These are phyloP conservation scores for Bilobella aurantiaca DNA, from an alignment of 1,140 invertebrate species.

Conservation along the genomic window DNA sequence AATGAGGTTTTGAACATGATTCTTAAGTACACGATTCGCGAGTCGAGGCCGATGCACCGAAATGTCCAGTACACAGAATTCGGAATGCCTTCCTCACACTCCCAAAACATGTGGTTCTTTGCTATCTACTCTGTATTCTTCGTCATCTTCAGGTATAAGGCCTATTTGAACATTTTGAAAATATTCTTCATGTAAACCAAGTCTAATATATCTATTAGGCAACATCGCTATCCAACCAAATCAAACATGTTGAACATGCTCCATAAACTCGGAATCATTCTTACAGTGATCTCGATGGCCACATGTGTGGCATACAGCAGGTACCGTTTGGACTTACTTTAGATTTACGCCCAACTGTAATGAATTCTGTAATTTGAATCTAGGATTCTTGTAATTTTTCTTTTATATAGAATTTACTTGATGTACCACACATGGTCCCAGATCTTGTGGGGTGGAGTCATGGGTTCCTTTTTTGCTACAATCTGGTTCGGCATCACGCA, in stretches of 20 bases:
- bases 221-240: slow-evolving; percentile 32
- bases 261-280: slow-evolving; percentile 36
- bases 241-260: slow-evolving; percentile 18
- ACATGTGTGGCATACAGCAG: slow-evolving; percentile 42
- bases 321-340: slow-evolving; percentile 15
- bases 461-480: slow-evolving; percentile 57
- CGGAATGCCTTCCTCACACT: slow-evolving; percentile 88
- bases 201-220: slow-evolving; percentile 11
- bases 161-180: slow-evolving; percentile 30
- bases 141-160: slow-evolving; percentile 66
- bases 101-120: slow-evolving; percentile 90
- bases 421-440: slow-evolving; percentile 75
- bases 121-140: slow-evolving; percentile 74
- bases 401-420: slow-evolving; percentile 64
- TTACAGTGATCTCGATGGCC: slow-evolving; percentile 37
- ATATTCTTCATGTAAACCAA: background rate
- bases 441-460: slow-evolving; percentile 62
- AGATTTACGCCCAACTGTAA: no score
- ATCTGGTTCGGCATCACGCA: slow-evolving; percentile 71
- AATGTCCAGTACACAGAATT: slow-evolving; percentile 67
- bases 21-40: slow-evolving; percentile 70
- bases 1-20: slow-evolving; percentile 71
- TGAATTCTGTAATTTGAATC: no score
- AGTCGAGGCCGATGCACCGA: slow-evolving; percentile 60
- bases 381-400: slow-evolving; percentile 40